Evolutionary conservation across 2,888 invertebrate species (phyloP).

Genomic region (Sarcophaga rosellei): DNA sequence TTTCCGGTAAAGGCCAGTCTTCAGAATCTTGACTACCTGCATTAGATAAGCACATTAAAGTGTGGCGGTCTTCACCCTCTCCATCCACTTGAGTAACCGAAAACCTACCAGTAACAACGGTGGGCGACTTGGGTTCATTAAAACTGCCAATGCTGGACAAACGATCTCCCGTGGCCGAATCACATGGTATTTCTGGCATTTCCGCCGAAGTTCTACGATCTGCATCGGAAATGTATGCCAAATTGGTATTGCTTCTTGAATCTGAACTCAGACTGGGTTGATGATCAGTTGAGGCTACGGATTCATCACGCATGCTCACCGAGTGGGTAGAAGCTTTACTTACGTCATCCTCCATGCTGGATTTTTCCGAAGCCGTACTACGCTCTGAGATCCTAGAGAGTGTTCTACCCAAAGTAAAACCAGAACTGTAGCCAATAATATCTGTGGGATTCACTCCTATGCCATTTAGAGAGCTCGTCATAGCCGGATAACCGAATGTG

Average conservation of each 20-base stretch:
- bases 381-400: constrained; percentile 93
- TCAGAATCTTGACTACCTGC: constrained; percentile 88
- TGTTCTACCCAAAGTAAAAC: constrained; percentile 89
- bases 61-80: constrained; percentile 76
- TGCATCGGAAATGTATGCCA: constrained; percentile 89
- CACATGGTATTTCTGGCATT: constrained; percentile 92
- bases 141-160: constrained; percentile 82
- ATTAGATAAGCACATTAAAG: constrained; percentile 80
- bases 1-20: constrained; percentile 89
- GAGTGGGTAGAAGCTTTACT: constrained; percentile 93
- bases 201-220: constrained; percentile 92
- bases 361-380: constrained; percentile 93
- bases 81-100: constrained; percentile 81
- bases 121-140: constrained; percentile 82
- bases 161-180: constrained; percentile 83
- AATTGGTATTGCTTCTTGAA: constrained; percentile 88
- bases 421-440: constrained; percentile 88
- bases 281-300: constrained; percentile 91
- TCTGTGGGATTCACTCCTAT: constrained; percentile 85
- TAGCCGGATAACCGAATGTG: constrained; percentile 87
- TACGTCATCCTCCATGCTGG: constrained; percentile 92
- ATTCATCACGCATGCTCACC: constrained; percentile 92
- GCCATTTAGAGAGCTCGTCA: constrained; percentile 82
- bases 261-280: constrained; percentile 93
- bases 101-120: constrained; percentile 79